Evolutionary conservation across 2,888 invertebrate species (phyloP).

Genomic region (Mythimna impura): DNA sequence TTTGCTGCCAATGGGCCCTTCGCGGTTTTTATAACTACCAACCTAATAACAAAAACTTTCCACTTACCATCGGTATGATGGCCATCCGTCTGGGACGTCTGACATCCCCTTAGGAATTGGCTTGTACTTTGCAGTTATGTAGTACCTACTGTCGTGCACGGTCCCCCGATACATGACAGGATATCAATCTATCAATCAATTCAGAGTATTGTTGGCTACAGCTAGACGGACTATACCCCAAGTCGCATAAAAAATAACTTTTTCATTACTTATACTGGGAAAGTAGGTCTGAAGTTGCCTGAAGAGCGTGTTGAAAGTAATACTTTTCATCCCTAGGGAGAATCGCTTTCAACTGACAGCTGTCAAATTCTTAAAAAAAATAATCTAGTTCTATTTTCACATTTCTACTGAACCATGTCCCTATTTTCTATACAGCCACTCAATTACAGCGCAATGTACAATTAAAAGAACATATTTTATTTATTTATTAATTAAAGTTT

Average conservation of each 20-base stretch:
- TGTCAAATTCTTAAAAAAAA: no score
- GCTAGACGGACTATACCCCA: not conserved
- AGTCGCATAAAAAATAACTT: not conserved
- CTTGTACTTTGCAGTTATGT: not conserved
- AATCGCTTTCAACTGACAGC: no score
- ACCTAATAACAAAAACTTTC: conserved; percentile 23
- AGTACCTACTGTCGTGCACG: not conserved
- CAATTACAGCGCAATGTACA: no score
- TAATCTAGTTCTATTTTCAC: no score
- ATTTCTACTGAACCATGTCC: no score
- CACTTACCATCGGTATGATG: conserved; percentile 12
- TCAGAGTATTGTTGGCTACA: not conserved
- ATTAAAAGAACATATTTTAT: no score
- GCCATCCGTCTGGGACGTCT: conserved; percentile 1
- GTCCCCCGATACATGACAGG: not conserved
- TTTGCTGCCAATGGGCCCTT: conserved; percentile 15
- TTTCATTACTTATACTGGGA: not conserved
- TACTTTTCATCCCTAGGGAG: no score
- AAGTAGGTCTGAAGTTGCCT: no score
- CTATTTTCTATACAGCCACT: no score
- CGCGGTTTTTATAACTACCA: conserved; percentile 34
- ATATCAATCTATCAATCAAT: conserved; percentile 19
- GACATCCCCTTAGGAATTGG: conserved; percentile 21
- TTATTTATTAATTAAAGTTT: no score
- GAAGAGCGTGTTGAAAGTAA: no score